Evolutionary conservation across 2,888 invertebrate genomes (phyloP), one percentile per base, ranked within the genome.

Genomic region (Yponomeuta sedellus): DNA sequence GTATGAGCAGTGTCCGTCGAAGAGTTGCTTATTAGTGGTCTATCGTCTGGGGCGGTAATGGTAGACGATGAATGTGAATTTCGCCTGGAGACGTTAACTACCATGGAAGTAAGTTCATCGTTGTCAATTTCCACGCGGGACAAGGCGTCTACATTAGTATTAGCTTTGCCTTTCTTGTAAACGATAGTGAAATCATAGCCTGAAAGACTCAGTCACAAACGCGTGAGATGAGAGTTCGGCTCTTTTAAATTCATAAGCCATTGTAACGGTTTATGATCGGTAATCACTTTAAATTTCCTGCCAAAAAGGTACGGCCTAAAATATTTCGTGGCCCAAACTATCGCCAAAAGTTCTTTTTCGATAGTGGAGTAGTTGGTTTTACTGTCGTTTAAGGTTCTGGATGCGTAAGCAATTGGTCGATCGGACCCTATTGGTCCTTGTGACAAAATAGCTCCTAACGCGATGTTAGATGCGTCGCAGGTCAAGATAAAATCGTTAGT

Each of bases 221-320:
- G 59, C 0, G 73, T 72, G 0, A 79, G 64, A 34, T 76, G 67
- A 0, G 75, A 71, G 52, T 75, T 75, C 0, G 74, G 77, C 39
- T 80, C 75, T 70, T 78, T 77, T 1, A 75, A 40, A 8, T 64
- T 71, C 66, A 77, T 72, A 3, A 81, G 59, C 76, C 77, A 81
- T 20, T 69, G 66, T 6, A 83, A 61, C 20, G 80, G 78, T 66
- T 72, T 74, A 68, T 84, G 83, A 67, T 83, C 83, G 0, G 79
- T 82, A 10, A 76, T 61, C 5, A 85, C 75, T 22, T 66, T 72
- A 64, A 84, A 84, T 67, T 76, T 73, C 19, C 71, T 68, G 6
- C 78, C 79, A 61, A 74, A 78, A 5, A 80, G 62, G 63, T 77
- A 78, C 11, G 77, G 77, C 61, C 76, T 68, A 11, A 77, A 72